A percentile compares a stretch with the other conserved stretches of the same genome.
Conservation (phyloP, 2,888 invertebrate species). For the Limnephilus auricula region DNA sequence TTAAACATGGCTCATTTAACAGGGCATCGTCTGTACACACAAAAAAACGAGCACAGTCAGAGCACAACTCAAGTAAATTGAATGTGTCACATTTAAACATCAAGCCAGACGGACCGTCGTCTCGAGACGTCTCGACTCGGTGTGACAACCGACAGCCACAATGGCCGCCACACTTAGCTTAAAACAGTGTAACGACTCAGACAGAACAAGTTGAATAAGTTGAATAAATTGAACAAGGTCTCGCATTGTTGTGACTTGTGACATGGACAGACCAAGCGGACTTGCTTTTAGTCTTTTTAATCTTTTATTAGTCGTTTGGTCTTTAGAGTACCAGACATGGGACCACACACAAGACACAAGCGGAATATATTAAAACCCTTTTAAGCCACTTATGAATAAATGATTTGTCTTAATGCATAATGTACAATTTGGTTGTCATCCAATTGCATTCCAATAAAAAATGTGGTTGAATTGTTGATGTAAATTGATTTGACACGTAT, state of each 20-base stretch:
- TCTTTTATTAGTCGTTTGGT: constrained; percentile 35
- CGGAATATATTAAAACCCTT: constrained; percentile 37
- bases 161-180: constrained; percentile 23
- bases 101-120: not conserved
- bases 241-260: constrained; percentile 57
- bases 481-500: not conserved
- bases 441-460: not conserved
- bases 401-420: not conserved
- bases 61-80: constrained; percentile 5
- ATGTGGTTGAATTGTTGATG: not conserved
- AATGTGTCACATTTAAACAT: constrained; percentile 24
- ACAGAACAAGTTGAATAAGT: constrained; percentile 10
- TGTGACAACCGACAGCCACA: constrained; percentile 43
- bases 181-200: constrained; percentile 28
- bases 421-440: not conserved
- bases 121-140: constrained; percentile 28
- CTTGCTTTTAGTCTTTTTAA: not conserved
- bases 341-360: constrained; percentile 50
- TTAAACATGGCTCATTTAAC: not conserved
- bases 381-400: not conserved
- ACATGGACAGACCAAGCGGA: constrained; percentile 15
- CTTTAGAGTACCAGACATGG: constrained; percentile 32
- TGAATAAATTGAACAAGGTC: constrained; percentile 48
- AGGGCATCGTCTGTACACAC: not conserved
- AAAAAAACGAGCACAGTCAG: not conserved